Conservation (phyloP, 2,797 vertebrate species). For the Aulostomus chinensis region DNA sequence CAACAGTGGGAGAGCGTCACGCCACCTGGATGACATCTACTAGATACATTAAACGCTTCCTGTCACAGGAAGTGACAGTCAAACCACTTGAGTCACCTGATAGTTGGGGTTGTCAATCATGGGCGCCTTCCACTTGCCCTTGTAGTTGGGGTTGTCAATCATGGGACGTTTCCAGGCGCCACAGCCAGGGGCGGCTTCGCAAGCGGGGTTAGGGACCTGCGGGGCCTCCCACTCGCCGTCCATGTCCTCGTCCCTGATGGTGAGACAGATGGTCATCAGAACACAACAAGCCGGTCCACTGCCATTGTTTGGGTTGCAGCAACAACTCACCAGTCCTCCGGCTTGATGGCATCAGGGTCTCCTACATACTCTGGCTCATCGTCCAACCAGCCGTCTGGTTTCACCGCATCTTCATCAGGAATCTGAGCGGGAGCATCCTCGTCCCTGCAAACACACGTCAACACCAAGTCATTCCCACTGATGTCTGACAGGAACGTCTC, state of each 20-base stretch:
- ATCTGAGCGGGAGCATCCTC: conserved; percentile 96
- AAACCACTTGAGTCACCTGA: conserved; percentile 79
- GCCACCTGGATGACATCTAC: no score
- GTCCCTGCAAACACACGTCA: conserved; percentile 80
- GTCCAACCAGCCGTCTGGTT: conserved; percentile 96
- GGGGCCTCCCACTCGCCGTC: conserved; percentile 99
- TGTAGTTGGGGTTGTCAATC: conserved; percentile 95
- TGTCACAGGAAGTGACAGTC: neutral
- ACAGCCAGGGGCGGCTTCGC: conserved; percentile 91
- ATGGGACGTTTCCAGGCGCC: conserved; percentile 91
- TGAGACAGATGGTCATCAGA: neutral
- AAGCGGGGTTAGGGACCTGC: conserved; percentile 92
- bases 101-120: conserved; percentile 99
- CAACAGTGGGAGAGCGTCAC: no score
- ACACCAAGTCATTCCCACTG: neutral
- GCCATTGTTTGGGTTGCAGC: neutral
- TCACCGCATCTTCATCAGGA: conserved; percentile 89
- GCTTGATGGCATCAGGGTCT: conserved; percentile 94
- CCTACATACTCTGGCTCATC: conserved; percentile 92
- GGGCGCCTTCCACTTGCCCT: conserved; percentile 97
- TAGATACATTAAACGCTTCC: no score
- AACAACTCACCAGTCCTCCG: conserved; percentile 90
- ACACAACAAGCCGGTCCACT: no score
- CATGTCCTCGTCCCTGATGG: conserved; percentile 96
- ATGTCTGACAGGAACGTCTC: no score